Base-by-base conservation (phyloP, 2,113 vertebrate genomes). In the Austrofundulus limnaeus region DNA sequence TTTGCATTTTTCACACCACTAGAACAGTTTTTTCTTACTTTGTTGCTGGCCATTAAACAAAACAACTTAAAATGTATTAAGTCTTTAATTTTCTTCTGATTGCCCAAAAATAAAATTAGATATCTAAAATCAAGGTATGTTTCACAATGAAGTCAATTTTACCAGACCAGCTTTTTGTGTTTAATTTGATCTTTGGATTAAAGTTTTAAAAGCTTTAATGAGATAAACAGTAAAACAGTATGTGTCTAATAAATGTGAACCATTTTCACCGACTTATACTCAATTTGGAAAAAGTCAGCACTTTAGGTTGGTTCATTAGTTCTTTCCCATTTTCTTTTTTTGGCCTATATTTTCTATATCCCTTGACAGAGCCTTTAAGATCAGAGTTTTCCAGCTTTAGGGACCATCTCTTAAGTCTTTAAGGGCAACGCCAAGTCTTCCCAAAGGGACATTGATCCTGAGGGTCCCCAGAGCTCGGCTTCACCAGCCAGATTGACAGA, bases 401-500 rank as follows among this genome's bases (percentile, higher is more conserved):
- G 42, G 47, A 16, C 60, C 25, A 5, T 50, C 31, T 66, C 64
- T 49, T 10, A 60, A 42, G 71, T 52, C 38, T 66, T 67, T 58
- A 54, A 13, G 8, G 25, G 56, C 46, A 13, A 58, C 51, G 60
- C 87, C 87, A 88, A 90, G 92, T 91, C 90, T 52, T 49, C 54
- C 53, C 61, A 52, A 89, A 90, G 93, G 92, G 87, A 91, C 94
- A 90, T 92, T 93, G 89, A 90, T 89, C 89, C 88, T 85, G 85
- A 78, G 91, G 55, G 61, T 76, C 69, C 70, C 63, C 17, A n/a
- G 71, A 83, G 74, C 57, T 66, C 0, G 3, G 53, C 63, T 79
- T 45, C 86, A 91, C 88, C 91, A 92, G 91, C 87, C 88, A 94
- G 94, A 95, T 92, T 96, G 95, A 95, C 95, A 95, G 94, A 92